Evolutionary conservation across 2,888 invertebrate genomes (phyloP).

Genomic region (Mongoloraphidia duomilia): DNA sequence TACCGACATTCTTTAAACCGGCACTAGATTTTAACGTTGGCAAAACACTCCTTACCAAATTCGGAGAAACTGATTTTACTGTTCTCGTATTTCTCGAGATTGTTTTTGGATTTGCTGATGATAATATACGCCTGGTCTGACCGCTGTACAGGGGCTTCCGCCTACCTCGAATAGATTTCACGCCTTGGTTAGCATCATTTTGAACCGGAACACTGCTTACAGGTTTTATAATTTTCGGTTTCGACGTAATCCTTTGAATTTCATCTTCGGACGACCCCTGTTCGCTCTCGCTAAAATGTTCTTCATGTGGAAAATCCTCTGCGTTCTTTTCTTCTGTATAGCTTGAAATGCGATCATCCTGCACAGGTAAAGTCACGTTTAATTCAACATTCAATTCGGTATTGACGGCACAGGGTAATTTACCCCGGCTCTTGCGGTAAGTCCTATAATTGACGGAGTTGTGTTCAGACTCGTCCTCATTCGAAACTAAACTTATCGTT

Average conservation of each 20-base stretch:
- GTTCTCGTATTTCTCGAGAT: slow-evolving; percentile 20
- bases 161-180: slow-evolving; percentile 37
- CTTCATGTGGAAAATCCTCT: not conserved
- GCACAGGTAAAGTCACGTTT: too few relatives aligned
- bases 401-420: slow-evolving; percentile 34
- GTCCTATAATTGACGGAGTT: slow-evolving; percentile 43
- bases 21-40: slow-evolving; percentile 16
- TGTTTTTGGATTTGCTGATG: slow-evolving; percentile 3
- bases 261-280: slow-evolving; percentile 23
- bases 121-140: not conserved
- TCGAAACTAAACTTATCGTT: slow-evolving; percentile 53
- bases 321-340: too few relatives aligned
- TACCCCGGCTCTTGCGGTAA: slow-evolving; percentile 38
- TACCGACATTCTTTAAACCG: slow-evolving; percentile 7
- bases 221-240: slow-evolving; percentile 47
- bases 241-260: slow-evolving; percentile 22
- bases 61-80: slow-evolving; percentile 23
- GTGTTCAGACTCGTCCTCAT: slow-evolving; percentile 55
- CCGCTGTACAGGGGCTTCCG: slow-evolving; percentile 47
- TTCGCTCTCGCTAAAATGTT: slow-evolving; percentile 1
- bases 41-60: slow-evolving; percentile 25
- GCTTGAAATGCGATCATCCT: too few relatives aligned
- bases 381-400: slow-evolving; percentile 10
- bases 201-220: slow-evolving; percentile 26
- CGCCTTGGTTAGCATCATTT: slow-evolving; percentile 20